These are phyloP conservation scores for mouse (Mus musculus) DNA, from an alignment of 2,113 vertebrate genomes.

Conservation along the genomic window DNA sequence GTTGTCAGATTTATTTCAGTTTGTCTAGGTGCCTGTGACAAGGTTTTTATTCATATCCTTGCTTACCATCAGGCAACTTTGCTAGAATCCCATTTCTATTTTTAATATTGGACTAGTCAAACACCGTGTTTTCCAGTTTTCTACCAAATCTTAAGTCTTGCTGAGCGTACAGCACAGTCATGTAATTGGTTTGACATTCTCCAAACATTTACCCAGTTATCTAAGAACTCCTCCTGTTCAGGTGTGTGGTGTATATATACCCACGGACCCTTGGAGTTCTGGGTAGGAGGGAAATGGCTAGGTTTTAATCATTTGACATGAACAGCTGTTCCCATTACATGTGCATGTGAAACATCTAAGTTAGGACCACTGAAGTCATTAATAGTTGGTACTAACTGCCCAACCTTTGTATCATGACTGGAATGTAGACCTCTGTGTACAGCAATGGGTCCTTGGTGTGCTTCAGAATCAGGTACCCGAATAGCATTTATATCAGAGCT, in stretches of 20 bases:
- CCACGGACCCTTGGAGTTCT: neutral
- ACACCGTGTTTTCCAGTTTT: neutral
- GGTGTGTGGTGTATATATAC: no score
- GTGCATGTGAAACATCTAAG: neutral
- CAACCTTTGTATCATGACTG: neutral
- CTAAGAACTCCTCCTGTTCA: neutral
- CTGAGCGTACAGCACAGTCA: neutral
- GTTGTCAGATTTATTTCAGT: neutral
- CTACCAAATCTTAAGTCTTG: constrained; percentile 13
- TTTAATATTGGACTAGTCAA: neutral
- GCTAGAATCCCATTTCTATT: neutral
- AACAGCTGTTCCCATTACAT: neutral
- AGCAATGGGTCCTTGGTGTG: neutral
- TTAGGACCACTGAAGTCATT: neutral
- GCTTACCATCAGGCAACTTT: neutral
- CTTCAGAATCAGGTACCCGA: no score
- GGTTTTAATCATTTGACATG: neutral
- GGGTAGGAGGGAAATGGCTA: no score
- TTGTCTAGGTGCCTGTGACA: neutral
- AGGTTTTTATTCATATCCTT: constrained; percentile 16
- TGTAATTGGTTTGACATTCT: neutral
- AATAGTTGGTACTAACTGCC: neutral
- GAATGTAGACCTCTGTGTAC: neutral
- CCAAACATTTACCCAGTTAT: neutral
- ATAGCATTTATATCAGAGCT: neutral